Percentiles rank a stretch among this genome's conserved stretches.
Evolutionary conservation across 2,888 invertebrate genomes (phyloP).

Genomic region (Ditylenchus weischeri): DNA sequence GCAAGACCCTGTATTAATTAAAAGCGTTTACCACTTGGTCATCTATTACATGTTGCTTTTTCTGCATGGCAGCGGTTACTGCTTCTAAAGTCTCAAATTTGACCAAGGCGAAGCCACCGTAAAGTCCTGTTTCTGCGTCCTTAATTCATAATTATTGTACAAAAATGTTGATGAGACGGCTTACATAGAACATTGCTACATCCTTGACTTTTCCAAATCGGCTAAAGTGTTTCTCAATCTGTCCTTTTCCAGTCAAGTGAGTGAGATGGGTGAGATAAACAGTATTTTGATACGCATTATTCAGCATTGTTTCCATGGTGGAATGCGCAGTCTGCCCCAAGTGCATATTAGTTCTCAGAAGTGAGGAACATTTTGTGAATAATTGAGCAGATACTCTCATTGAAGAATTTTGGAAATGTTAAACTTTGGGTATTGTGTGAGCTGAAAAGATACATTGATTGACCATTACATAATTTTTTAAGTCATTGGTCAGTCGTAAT

Average conservation of each 20-base stretch:
- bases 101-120: conserved; percentile 91
- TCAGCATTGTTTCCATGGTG: no score
- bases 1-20: no score
- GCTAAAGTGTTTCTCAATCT: conserved; percentile 53
- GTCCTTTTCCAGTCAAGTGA: conserved; percentile 55
- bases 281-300: no score
- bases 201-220: conserved; percentile 49
- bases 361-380: no score
- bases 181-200: conserved; percentile 53
- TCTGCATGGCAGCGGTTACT: conserved; percentile 86
- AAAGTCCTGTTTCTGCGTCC: conserved; percentile 79
- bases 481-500: no score
- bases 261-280: conserved; percentile 55
- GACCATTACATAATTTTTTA: no score
- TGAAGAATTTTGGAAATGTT: no score
- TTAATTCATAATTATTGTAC: conserved; percentile 58
- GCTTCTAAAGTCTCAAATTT: conserved; percentile 87
- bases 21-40: conserved; percentile 70
- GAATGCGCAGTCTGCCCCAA: no score
- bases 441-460: no score
- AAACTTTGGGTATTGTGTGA: no score
- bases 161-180: conserved; percentile 21
- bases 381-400: no score
- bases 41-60: conserved; percentile 82
- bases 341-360: no score